Conservation (phyloP, 2,113 vertebrate species). For the Morone saxatilis region DNA sequence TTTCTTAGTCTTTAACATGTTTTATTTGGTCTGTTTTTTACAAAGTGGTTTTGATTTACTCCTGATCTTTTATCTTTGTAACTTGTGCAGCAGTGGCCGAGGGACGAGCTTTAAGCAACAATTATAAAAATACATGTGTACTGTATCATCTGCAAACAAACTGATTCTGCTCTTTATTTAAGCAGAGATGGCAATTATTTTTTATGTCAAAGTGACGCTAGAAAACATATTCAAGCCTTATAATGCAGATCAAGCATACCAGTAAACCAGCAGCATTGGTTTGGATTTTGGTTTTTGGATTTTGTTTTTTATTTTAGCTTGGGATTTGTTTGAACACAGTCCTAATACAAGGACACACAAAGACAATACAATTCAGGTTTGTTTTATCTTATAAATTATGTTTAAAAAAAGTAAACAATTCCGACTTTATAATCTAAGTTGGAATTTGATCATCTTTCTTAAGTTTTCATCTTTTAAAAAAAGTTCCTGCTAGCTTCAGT, state of each 20-base stretch:
- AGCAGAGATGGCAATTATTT: not conserved
- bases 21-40: no score
- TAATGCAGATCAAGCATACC: no score
- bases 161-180: not conserved
- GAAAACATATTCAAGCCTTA: no score
- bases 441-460: not conserved
- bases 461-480: not conserved
- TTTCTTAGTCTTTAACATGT: no score
- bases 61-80: not conserved
- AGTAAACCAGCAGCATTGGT: no score
- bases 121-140: not conserved
- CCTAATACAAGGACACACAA: no score
- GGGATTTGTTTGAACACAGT: not conserved
- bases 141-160: constrained; percentile 2
- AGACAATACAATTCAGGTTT: no score
- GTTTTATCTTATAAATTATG: not conserved
- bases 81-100: no score
- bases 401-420: not conserved
- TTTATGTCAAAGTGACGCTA: no score
- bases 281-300: no score
- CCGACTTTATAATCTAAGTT: not conserved
- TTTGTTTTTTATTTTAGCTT: no score
- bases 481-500: not conserved
- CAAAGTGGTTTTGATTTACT: not conserved
- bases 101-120: no score